Evolutionary conservation across 2,888 invertebrate species (phyloP).

Genomic region (Heteropelma amictum): DNA sequence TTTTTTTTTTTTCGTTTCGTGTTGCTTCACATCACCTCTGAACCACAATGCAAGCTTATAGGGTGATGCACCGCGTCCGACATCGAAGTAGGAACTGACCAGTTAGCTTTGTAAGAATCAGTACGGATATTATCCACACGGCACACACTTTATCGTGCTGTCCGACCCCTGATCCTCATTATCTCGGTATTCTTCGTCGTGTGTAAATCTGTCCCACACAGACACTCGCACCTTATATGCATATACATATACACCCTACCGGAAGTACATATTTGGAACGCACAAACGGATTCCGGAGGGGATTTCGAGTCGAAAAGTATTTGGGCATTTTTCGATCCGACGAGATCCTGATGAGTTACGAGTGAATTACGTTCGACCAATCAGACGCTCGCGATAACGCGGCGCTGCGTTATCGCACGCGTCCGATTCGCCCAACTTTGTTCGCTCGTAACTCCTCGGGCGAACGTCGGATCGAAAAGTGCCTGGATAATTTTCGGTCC

Average conservation of each 20-base stretch:
- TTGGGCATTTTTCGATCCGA: too few relatives aligned
- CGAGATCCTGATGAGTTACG: too few relatives aligned
- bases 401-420: too few relatives aligned
- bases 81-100: slow-evolving; percentile 64
- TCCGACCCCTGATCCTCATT: slow-evolving; percentile 67
- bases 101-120: slow-evolving; percentile 51
- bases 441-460: too few relatives aligned
- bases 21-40: neutral
- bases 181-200: slow-evolving; percentile 51
- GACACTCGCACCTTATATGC: neutral
- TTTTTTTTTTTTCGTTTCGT: slow-evolving; percentile 1
- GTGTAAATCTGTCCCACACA: slow-evolving; percentile 14
- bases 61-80: slow-evolving; percentile 37
- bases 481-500: too few relatives aligned
- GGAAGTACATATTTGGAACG: too few relatives aligned
- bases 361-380: too few relatives aligned
- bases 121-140: slow-evolving; percentile 37
- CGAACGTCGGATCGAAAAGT: too few relatives aligned
- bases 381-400: too few relatives aligned
- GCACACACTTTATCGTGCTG: slow-evolving; percentile 37
- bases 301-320: too few relatives aligned
- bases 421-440: too few relatives aligned
- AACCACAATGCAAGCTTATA: slow-evolving; percentile 10
- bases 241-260: neutral
- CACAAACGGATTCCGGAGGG: too few relatives aligned